These are phyloP conservation scores for Hoplodrina ambigua DNA, from an alignment of 2,888 invertebrate genomes.

Conservation along the genomic window DNA sequence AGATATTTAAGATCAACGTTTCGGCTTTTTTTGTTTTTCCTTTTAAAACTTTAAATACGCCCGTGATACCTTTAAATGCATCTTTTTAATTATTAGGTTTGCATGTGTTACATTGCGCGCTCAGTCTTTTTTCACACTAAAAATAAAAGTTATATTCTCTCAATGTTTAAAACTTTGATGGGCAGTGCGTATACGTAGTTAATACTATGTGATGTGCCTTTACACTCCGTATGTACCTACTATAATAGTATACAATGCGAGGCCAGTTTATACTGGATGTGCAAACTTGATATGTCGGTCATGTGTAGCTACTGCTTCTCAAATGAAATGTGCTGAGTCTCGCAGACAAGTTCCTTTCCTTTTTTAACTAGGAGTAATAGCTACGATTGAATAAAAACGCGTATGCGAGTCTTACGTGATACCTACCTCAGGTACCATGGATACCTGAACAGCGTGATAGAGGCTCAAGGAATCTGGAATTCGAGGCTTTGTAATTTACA, in stretches of 20 bases:
- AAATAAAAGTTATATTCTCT: too few species aligned
- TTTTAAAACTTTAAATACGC: too few species aligned
- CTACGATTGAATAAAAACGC: background rate
- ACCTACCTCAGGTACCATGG: background rate
- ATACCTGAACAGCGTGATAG: background rate
- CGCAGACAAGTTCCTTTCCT: background rate
- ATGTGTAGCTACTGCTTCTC: background rate
- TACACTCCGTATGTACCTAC: too few species aligned
- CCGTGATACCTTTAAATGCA: too few species aligned
- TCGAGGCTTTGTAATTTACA: conserved; percentile 1
- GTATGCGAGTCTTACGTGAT: background rate
- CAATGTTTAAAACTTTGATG: too few species aligned
- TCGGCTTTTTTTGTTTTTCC: too few species aligned
- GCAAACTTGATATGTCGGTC: background rate
- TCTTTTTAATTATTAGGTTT: too few species aligned
- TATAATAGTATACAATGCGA: background rate
- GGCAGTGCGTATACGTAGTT: too few species aligned
- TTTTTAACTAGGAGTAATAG: background rate
- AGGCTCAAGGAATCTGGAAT: background rate
- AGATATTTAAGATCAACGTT: too few species aligned
- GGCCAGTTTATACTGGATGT: background rate
- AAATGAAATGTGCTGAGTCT: background rate
- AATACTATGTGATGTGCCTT: too few species aligned
- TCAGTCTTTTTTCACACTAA: too few species aligned
- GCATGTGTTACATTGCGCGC: too few species aligned